phyloP scores from a whole-genome alignment of 2,113 vertebrate genomes.

The Pholis gunnellus region DNA sequence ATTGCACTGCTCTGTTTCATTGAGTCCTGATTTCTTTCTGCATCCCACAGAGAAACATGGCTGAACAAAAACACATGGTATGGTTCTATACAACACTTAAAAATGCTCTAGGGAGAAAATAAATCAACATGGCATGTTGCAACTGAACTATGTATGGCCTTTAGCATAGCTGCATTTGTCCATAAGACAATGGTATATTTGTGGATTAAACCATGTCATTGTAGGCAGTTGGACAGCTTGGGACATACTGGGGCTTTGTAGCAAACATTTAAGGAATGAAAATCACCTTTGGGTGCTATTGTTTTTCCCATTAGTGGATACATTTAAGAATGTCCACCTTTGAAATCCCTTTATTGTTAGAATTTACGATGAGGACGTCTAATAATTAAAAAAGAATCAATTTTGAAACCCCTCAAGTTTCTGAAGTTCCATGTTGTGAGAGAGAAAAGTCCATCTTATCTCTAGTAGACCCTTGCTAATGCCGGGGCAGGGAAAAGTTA shows the following conservation, averaged over 20 bases:
- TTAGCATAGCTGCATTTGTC: slow-evolving; percentile 45
- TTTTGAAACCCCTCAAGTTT: slow-evolving; percentile 20
- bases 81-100: slow-evolving; percentile 66
- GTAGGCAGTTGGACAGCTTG: slow-evolving; percentile 55
- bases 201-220: slow-evolving; percentile 56
- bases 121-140: slow-evolving; percentile 47
- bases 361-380: slow-evolving; percentile 4
- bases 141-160: slow-evolving; percentile 50
- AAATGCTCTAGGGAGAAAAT: slow-evolving; percentile 46
- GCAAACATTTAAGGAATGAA: slow-evolving; percentile 39
- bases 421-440: neutral
- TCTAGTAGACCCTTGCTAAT: neutral
- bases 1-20: slow-evolving; percentile 42
- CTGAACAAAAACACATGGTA: slow-evolving; percentile 55
- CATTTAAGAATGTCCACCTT: slow-evolving; percentile 16
- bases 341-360: neutral
- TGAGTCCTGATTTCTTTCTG: slow-evolving; percentile 69
- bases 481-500: neutral
- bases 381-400: slow-evolving; percentile 1
- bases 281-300: slow-evolving; percentile 2
- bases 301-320: neutral
- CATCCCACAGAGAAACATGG: slow-evolving; percentile 69
- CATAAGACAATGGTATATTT: slow-evolving; percentile 33
- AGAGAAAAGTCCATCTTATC: slow-evolving; percentile 7
- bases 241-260: slow-evolving; percentile 2